Percentiles rank a stretch among this genome's conserved stretches.
phyloP scores from a whole-genome alignment of 2,797 vertebrate genomes.

The Coluber constrictor region DNA sequence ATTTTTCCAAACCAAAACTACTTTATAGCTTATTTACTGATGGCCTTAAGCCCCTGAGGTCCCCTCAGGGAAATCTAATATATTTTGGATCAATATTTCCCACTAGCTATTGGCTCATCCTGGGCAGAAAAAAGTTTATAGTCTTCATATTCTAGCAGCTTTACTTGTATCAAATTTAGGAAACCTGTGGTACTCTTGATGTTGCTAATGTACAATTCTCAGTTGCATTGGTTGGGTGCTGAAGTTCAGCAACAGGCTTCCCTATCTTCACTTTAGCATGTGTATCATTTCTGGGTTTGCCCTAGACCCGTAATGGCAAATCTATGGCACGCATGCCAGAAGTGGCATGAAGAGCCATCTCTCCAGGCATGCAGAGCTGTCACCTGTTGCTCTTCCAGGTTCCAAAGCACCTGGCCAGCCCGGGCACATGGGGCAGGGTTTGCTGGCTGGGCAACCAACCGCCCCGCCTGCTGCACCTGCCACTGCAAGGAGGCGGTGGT shows the following conservation, averaged over 20 bases:
- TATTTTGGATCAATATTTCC: not conserved
- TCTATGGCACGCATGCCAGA: no score
- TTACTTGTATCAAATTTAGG: not conserved
- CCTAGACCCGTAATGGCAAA: no score
- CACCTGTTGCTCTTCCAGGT: no score
- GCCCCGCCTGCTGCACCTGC: no score
- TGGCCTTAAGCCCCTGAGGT: not conserved
- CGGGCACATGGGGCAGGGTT: no score
- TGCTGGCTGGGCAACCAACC: no score
- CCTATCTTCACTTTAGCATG: not conserved
- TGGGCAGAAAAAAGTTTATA: not conserved
- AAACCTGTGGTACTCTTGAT: not conserved
- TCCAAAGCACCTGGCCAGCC: no score
- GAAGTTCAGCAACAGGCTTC: not conserved
- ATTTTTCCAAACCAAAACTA: not conserved
- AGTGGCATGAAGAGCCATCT: no score
- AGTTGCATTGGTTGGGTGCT: not conserved
- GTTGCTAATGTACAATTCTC: not conserved
- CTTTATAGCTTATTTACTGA: not conserved
- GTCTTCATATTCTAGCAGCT: not conserved
- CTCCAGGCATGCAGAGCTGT: no score
- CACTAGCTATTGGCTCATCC: not conserved
- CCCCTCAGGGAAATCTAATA: not conserved
- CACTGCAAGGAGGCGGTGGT: no score
- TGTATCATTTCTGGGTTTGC: not conserved